Evolutionary conservation across 2,797 vertebrate species (phyloP), one percentile per base, ranked within the genome.

Genomic region (Mormyrus hasselquistii): DNA sequence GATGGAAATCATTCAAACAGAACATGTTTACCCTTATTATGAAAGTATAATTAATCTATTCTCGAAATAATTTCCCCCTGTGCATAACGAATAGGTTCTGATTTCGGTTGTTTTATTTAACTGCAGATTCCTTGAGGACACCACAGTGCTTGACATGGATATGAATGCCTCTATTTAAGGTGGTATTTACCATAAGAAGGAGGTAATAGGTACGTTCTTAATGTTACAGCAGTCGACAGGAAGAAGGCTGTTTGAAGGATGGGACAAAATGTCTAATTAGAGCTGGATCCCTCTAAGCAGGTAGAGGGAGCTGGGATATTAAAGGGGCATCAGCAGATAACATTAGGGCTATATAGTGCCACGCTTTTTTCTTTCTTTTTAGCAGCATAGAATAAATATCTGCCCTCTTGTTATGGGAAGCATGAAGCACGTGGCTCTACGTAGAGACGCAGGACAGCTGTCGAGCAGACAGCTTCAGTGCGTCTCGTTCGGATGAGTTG

Each of bases 21-120:
- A 87, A 87, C 22, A 57, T 57, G 85, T 57, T 87, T 86, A 19
- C 53, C 53, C 34, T 34, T 38, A 55, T 57, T 86, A 14, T 87
- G 53, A 57, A 87, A 55, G 25, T 87, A 38, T 87, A 87, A 87
- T 87, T 55, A 87, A 57, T 55, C 6, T 57, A 12, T 87, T 87
- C 82, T 38, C 25, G 14, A 86, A 86, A 55, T 55, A 55, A 53
- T 86, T 86, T 9, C 44, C 47, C 82, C 47, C 9, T 84, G 53
- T 57, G 53, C 85, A 34, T 38, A 53, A 38, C 22, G 34, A 57
- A 87, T 57, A 87, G 25, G 52, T 44, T 55, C 6, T 55, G 85
- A 38, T 87, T 57, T 57, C 10, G 53, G n/a, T 86, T 55, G 7
- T 53, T 87, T 38, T 5, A 16, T 87, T 41, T 59, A 41, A 87